A percentile compares a stretch with the other conserved stretches of the same genome.
These are phyloP conservation scores for Spongilla lacustris DNA, from an alignment of 37 sponge, comb jelly and placozoan genomes.

Conservation along the genomic window DNA sequence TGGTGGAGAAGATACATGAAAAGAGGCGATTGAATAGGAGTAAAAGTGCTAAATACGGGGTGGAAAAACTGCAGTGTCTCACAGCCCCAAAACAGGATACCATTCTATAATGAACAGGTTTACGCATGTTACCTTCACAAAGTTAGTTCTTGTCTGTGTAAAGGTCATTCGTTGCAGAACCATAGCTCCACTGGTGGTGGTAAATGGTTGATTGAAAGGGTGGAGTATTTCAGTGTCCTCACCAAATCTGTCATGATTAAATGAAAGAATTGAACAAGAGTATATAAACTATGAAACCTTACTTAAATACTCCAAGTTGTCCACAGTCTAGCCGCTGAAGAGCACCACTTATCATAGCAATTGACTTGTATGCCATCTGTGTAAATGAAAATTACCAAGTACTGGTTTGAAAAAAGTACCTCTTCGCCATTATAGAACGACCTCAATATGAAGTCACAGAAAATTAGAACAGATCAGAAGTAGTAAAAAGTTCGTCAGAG, in stretches of 20 bases:
- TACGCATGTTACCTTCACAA: slow-evolving; percentile 65
- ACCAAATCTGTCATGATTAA: slow-evolving; percentile 69
- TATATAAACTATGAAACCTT: neutral
- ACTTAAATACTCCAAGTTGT: slow-evolving; percentile 88
- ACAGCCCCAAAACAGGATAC: neutral
- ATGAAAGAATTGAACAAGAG: neutral
- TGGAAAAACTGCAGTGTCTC: too few relatives aligned
- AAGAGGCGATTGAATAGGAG: neutral
- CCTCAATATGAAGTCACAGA: too few relatives aligned
- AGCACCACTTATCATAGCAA: slow-evolving; percentile 89
- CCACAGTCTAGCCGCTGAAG: slow-evolving; percentile 86
- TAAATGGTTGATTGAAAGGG: slow-evolving; percentile 76
- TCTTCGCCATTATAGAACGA: too few relatives aligned
- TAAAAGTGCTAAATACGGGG: neutral
- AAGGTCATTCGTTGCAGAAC: slow-evolving; percentile 80
- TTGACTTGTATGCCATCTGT: slow-evolving; percentile 92
- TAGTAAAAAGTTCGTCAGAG: too few relatives aligned
- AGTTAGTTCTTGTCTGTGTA: slow-evolving; percentile 76
- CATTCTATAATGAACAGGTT: neutral
- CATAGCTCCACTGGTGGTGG: slow-evolving; percentile 54
- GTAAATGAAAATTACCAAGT: neutral
- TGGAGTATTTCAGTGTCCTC: slow-evolving; percentile 69
- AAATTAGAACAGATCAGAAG: too few relatives aligned
- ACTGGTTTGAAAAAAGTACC: neutral
- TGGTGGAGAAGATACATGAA: too few relatives aligned